phyloP scores from a whole-genome alignment of 2,113 vertebrate species.

The Stigmatopora argus region DNA sequence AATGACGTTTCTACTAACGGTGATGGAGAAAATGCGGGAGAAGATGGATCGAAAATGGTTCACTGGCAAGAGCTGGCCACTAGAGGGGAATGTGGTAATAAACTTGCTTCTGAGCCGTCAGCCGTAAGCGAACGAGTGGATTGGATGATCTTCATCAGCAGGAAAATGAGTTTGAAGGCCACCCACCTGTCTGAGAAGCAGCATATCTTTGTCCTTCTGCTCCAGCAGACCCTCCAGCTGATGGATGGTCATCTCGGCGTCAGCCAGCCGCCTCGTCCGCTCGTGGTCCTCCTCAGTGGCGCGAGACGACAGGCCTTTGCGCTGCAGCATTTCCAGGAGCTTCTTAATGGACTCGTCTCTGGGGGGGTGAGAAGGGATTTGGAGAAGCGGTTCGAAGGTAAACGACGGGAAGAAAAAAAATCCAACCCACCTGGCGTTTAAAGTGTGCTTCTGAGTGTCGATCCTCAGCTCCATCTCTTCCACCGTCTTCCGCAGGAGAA shows the following conservation, averaged over 20 bases:
- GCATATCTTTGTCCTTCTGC: slow-evolving; percentile 98
- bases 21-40: neutral
- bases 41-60: neutral
- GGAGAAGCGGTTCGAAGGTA: too few species aligned
- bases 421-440: slow-evolving; percentile 70
- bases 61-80: slow-evolving; percentile 20
- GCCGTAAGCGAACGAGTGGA: neutral
- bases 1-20: neutral
- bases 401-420: too few species aligned
- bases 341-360: slow-evolving; percentile 98
- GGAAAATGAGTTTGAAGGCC: neutral
- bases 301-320: slow-evolving; percentile 90
- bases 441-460: slow-evolving; percentile 97
- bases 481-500: slow-evolving; percentile 89
- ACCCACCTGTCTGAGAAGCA: slow-evolving; percentile 92
- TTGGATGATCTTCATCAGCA: neutral
- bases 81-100: slow-evolving; percentile 42
- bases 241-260: slow-evolving; percentile 95
- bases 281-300: slow-evolving; percentile 89
- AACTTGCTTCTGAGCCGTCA: neutral
- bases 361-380: neutral
- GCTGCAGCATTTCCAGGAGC: slow-evolving; percentile 97
- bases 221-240: slow-evolving; percentile 97
- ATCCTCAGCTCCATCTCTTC: slow-evolving; percentile 99
- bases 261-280: slow-evolving; percentile 84